Percentiles rank a stretch among this genome's conserved stretches.
phyloP scores from a whole-genome alignment of 2,888 invertebrate species.

The Chrysodeixis includens region DNA sequence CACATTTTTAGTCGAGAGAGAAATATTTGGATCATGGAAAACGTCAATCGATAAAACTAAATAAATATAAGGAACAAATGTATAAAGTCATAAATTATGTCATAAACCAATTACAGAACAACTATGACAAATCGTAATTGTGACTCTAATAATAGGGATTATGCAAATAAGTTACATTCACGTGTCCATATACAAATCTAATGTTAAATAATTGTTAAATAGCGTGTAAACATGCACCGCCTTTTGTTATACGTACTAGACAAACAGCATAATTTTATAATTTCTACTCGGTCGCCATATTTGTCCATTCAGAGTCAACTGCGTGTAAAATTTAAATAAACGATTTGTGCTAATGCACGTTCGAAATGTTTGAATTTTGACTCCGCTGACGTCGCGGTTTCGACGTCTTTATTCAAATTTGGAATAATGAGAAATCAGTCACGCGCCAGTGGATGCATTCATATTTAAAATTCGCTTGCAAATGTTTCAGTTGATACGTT shows the following conservation, averaged over 20 bases:
- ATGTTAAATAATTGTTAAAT: conserved; percentile 84
- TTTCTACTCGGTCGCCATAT: conserved; percentile 73
- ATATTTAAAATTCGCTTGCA: conserved; percentile 75
- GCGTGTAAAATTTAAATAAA: conserved; percentile 88
- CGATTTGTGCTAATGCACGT: conserved; percentile 74
- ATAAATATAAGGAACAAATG: conserved; percentile 10
- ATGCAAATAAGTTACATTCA: conserved; percentile 80
- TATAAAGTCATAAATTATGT: conserved; percentile 52
- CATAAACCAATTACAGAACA: conserved; percentile 66
- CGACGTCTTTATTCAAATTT: conserved; percentile 85
- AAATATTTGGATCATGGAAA: neutral
- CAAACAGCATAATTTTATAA: conserved; percentile 80
- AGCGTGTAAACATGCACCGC: conserved; percentile 80
- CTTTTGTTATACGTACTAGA: conserved; percentile 69
- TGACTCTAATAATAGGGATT: conserved; percentile 73
- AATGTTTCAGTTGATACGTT: conserved; percentile 59
- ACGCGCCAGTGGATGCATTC: conserved; percentile 77
- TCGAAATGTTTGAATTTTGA: conserved; percentile 77
- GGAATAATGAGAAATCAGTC: conserved; percentile 78
- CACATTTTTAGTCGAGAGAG: conserved; percentile 3
- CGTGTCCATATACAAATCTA: conserved; percentile 80
- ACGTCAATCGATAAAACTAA: conserved; percentile 14
- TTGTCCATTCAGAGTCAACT: conserved; percentile 82
- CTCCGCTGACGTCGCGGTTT: conserved; percentile 82
- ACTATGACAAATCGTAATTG: conserved; percentile 68